These are phyloP conservation scores for Gerris buenoi DNA, from an alignment of 1,140 invertebrate genomes.

Conservation along the genomic window DNA sequence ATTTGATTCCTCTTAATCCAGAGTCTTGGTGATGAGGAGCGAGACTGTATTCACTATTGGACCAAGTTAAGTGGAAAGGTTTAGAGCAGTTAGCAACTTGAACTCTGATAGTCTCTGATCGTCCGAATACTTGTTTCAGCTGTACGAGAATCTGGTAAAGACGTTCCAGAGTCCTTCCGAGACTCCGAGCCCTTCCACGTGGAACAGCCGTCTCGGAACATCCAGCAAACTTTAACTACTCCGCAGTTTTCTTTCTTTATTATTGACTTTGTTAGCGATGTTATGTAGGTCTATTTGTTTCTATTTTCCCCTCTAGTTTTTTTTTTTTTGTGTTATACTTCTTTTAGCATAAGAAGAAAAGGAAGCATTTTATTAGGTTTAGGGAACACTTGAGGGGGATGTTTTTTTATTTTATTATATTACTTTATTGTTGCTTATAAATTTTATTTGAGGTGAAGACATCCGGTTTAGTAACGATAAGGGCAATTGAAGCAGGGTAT, in stretches of 20 bases:
- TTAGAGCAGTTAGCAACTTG: no score
- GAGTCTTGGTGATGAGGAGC: neutral
- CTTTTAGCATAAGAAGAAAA: neutral
- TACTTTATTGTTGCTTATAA: no score
- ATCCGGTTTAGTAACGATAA: no score
- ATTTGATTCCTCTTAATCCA: no score
- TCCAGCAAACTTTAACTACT: no score
- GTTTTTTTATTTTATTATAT: no score
- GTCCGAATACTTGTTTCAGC: neutral
- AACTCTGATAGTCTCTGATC: no score
- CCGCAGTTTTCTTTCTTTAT: neutral
- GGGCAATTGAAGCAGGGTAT: no score
- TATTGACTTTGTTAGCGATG: neutral
- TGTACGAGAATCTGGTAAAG: constrained; percentile 6
- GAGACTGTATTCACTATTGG: neutral
- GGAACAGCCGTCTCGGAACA: no score
- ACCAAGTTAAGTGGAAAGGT: neutral
- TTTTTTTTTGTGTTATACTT: neutral
- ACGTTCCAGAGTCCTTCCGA: neutral
- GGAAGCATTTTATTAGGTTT: neutral
- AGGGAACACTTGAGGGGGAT: neutral
- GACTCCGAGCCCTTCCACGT: neutral
- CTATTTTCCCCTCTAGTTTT: neutral
- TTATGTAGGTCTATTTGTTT: neutral
- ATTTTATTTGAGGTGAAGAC: no score